phyloP scores from a whole-genome alignment of 2,888 invertebrate species.

The Nezara viridula region DNA sequence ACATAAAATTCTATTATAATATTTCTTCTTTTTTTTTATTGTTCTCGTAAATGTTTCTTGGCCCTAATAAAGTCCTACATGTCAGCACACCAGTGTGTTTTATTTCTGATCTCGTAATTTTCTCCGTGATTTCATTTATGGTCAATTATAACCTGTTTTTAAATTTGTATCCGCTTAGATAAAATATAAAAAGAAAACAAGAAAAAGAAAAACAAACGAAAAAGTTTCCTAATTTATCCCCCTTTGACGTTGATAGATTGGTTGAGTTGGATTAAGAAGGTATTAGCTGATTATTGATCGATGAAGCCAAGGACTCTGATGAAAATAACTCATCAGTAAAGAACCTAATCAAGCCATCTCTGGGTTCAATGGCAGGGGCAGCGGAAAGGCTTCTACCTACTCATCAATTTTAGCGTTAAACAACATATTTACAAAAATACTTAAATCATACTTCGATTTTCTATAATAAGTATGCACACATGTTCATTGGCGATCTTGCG shows the following conservation, averaged over 20 bases:
- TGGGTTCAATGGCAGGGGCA: too few relatives aligned
- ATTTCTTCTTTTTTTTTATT: too few relatives aligned
- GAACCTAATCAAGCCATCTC: background rate
- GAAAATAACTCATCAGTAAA: slow-evolving; percentile 40
- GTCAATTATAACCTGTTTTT: too few relatives aligned
- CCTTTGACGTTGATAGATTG: background rate
- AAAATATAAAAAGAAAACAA: background rate
- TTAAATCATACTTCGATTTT: background rate
- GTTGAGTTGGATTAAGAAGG: background rate
- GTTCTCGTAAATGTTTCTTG: too few relatives aligned
- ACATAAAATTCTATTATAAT: too few relatives aligned
- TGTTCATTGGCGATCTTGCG: background rate
- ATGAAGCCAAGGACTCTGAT: background rate
- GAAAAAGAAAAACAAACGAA: background rate
- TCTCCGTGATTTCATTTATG: too few relatives aligned
- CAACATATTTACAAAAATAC: background rate
- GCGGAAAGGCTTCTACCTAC: too few relatives aligned
- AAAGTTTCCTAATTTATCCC: background rate
- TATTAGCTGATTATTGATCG: background rate
- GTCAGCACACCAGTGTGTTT: too few relatives aligned
- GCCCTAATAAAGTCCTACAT: too few relatives aligned
- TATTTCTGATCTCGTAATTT: too few relatives aligned
- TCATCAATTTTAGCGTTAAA: background rate
- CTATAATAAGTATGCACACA: background rate
- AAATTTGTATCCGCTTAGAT: too few relatives aligned